Evolutionary conservation across 2,888 invertebrate genomes (phyloP), one percentile per base, ranked within the genome.

Genomic region (Parnassius smintheus): DNA sequence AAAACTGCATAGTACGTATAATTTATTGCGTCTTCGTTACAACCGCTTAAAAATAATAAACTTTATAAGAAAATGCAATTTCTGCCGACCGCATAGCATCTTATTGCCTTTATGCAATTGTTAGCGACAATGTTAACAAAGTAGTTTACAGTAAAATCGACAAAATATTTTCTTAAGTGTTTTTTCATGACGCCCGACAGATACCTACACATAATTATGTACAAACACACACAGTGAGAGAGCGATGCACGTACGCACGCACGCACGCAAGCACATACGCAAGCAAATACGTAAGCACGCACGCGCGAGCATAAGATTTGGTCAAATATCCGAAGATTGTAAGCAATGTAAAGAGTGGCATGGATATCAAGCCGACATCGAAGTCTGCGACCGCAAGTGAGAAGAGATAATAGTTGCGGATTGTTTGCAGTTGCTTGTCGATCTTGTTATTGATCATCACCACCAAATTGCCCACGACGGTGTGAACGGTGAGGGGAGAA

Each of bases 361-460:
- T 99, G 64, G 99, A 99, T 75, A 99, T 96, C 73, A 98, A 92
- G 2, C 99, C 99, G 74, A 99, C 98, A 22, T 97, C 97, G 81
- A 99, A 97, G 88, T 99, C 99, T 57, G 99, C 99, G 61, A 99
- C 97, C 63, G 99, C 99, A 80, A 99, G 93, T 71, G 98, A 98
- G 89, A 98, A 96, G 66, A 99, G 94, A 91, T 99, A 99, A 89
- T 99, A 99, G 92, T 99, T 99, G 93, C 98, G 98, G 82, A 98
- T 98, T 62, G 99, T 99, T 91, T 99, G 99, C 69, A 99, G 94
- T 83, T 99, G 98, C 84, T 98, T 98, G 94, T 99, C 99, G 91
- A 99, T 97, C 91, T 98, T 98, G 93, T 99, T 99, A 74, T 98
- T 98, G 78, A 99, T 96, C 96, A 99, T 98, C 77, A 99, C 99